phyloP scores from a whole-genome alignment of 2,888 invertebrate species.

The Xylota sylvarum region DNA sequence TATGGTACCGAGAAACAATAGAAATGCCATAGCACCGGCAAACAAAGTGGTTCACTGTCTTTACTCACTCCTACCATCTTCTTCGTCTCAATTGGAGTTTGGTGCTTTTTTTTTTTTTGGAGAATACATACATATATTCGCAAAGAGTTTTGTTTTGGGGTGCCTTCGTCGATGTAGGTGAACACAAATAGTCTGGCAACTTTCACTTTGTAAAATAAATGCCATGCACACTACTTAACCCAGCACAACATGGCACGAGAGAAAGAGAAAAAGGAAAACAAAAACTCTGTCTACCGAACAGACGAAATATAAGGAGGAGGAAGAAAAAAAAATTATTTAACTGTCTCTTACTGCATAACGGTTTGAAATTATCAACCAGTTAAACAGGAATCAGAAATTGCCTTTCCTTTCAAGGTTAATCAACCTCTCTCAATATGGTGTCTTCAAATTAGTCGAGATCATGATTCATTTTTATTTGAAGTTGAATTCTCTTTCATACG shows the following conservation, averaged over 20 bases:
- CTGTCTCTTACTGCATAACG: constrained; percentile 42
- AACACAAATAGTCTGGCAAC: constrained; percentile 28
- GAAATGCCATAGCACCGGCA: constrained; percentile 9
- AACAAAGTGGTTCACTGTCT: constrained; percentile 35
- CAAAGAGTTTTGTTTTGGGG: constrained; percentile 13
- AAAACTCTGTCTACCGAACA: constrained; percentile 23
- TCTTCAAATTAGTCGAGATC: constrained; percentile 15
- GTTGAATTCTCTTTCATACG: background rate
- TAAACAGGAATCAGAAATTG: constrained; percentile 61
- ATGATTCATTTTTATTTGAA: constrained; percentile 35
- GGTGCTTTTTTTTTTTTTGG: background rate
- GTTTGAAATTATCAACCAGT: constrained; percentile 49
- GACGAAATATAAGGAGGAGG: background rate
- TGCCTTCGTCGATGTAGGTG: constrained; percentile 41
- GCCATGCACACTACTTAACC: constrained; percentile 34
- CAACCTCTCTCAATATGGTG: constrained; percentile 51
- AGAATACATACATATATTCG: constrained; percentile 17
- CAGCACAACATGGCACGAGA: constrained; percentile 29
- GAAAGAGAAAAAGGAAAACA: constrained; percentile 8
- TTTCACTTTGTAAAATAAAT: constrained; percentile 69
- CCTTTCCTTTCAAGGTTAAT: constrained; percentile 71
- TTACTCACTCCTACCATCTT: background rate
- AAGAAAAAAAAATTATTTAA: constrained; percentile 53
- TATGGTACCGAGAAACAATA: constrained; percentile 59
- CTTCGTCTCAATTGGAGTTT: background rate